Evolutionary conservation across 2,797 vertebrate genomes (phyloP).

Genomic region (Coregonus suidteri): DNA sequence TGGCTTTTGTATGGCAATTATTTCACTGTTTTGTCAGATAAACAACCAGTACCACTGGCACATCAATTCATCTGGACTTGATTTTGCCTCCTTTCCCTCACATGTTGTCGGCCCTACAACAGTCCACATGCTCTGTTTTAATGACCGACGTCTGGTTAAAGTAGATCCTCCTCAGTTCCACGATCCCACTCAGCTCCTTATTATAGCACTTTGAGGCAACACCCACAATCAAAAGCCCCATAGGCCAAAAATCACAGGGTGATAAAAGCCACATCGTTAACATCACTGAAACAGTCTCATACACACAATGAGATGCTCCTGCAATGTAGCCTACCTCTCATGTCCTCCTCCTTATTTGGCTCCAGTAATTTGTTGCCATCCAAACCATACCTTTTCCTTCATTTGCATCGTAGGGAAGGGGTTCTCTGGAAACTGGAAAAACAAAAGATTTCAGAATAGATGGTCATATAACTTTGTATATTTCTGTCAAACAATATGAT

Average conservation of each 20-base stretch:
- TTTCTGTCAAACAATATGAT: neutral
- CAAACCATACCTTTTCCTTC: constrained; percentile 75
- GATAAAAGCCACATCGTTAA: constrained; percentile 7
- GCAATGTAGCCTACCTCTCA: constrained; percentile 54
- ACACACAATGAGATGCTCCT: neutral
- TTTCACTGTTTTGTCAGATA: constrained; percentile 14
- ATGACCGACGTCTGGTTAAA: constrained; percentile 22
- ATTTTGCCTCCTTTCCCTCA: constrained; percentile 27
- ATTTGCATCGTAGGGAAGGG: constrained; percentile 72
- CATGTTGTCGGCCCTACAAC: constrained; percentile 25
- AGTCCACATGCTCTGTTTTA: constrained; percentile 34
- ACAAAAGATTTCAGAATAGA: neutral
- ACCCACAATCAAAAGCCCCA: constrained; percentile 13
- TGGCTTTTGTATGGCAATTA: neutral
- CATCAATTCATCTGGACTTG: constrained; percentile 16
- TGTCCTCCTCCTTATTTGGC: constrained; percentile 68
- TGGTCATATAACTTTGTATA: neutral
- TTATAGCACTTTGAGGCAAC: constrained; percentile 22
- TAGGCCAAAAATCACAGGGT: constrained; percentile 20
- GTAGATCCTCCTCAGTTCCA: constrained; percentile 3
- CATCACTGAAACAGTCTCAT: constrained; percentile 30
- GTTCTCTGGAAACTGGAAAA: constrained; percentile 72
- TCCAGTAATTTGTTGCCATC: constrained; percentile 76
- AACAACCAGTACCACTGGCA: constrained; percentile 9
- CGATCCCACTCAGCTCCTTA: constrained; percentile 22